Percentiles rank a stretch among this genome's conserved stretches.
These are phyloP conservation scores for Lithophane leautieri DNA, from an alignment of 2,888 invertebrate genomes.

Conservation along the genomic window DNA sequence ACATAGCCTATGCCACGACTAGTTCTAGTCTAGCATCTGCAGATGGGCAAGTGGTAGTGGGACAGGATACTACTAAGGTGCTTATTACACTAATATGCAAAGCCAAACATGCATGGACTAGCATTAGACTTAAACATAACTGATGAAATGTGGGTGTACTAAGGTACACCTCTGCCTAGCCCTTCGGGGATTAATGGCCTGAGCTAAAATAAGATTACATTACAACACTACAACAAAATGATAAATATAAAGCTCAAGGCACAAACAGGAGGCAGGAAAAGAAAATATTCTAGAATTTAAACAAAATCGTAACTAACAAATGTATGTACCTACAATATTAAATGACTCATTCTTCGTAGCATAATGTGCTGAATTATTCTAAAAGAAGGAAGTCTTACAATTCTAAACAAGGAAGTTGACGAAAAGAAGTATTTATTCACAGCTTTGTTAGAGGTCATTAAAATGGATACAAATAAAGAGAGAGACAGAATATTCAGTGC, in stretches of 20 bases:
- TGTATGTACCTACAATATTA: background rate
- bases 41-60: background rate
- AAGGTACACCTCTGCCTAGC: no score
- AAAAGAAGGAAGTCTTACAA: background rate
- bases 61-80: background rate
- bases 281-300: background rate
- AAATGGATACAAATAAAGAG: conserved; percentile 45
- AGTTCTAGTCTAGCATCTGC: background rate
- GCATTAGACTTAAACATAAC: no score
- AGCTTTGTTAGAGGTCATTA: conserved; percentile 38
- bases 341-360: conserved; percentile 16
- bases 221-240: no score
- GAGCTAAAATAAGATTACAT: background rate
- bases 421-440: conserved; percentile 4
- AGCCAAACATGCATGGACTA: no score
- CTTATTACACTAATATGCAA: background rate
- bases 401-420: conserved; percentile 24
- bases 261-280: background rate
- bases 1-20: background rate
- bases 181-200: no score
- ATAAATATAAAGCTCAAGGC: background rate
- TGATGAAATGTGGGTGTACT: no score
- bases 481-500: conserved; percentile 27
- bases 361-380: conserved; percentile 24
- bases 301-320: background rate